Base-by-base conservation (phyloP, 2,888 invertebrate species). In the Ecdyonurus torrentis region DNA sequence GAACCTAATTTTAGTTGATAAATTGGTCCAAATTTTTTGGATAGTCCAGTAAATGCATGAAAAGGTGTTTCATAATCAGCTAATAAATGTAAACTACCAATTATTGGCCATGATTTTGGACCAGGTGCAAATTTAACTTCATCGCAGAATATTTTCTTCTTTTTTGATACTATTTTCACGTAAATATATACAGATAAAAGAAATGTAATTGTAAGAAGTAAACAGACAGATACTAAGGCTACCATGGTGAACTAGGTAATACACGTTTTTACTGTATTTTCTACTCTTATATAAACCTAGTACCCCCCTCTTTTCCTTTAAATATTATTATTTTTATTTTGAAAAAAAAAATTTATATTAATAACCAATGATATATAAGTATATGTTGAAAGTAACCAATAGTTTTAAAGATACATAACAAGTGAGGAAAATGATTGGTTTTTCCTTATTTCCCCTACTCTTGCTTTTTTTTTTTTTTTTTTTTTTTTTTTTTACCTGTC, bases 21-120 rank as follows among this genome's bases (percentile, higher is more conserved):
- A 58, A 89, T 83, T 68, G 87, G 85, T 1, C 89, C 89, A 70
- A 86, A 88, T 20, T 77, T 74, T 68, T 82, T 81, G 1, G 86
- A 78, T 53, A 89, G 71, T 18, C 78, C 81, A 0, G 85, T 84
- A 67, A 90, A 88, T 1, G 83, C 83, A 67, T 84, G 83, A 68
- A 88, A 83, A 0, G 83, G 82, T 1, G 82, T 77, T 66, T 81
- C 78, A 70, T 81, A 79, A 15, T 79, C 78, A 2, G 77, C 78
- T 67, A 83, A 70, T 7, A 81, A 73, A 66, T 80, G 79, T 18
- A 83, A 73, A 62, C 80, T 80, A 20, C 83, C 83, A 37, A 83
- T 73, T 55, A 83, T 72, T 10, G 82, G 83, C 70, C 78, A 75
- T 1, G 77, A 75, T 66, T 75, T 76, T 5, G 79, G 81, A 20